Evolutionary conservation across 2,888 invertebrate species (phyloP).

Genomic region (Ischnura elegans): DNA sequence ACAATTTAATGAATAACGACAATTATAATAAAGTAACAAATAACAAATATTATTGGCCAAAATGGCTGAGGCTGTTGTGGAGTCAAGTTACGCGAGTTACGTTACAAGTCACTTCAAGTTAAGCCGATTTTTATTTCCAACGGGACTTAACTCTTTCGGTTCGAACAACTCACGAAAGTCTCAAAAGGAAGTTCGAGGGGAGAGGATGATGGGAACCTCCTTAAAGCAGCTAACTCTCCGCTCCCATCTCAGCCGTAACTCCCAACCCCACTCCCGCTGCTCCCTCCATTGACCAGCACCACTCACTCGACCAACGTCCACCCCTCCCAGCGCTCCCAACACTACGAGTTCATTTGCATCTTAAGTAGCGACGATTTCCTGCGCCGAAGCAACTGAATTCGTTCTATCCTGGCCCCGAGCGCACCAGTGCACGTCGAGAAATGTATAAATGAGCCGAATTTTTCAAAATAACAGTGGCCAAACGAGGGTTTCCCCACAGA

Average conservation of each 20-base stretch:
- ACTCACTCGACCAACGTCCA: neutral
- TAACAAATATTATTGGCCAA: too few species aligned
- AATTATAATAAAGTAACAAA: too few species aligned
- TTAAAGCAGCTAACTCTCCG: neutral
- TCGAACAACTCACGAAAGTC: too few species aligned
- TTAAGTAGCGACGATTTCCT: slow-evolving; percentile 53
- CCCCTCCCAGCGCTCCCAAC: neutral
- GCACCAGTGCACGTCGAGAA: slow-evolving; percentile 35
- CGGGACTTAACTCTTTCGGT: too few species aligned
- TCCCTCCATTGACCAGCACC: neutral
- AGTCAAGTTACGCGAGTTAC: too few species aligned
- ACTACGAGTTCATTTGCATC: slow-evolving; percentile 43
- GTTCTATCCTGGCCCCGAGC: slow-evolving; percentile 47
- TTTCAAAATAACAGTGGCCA: too few species aligned
- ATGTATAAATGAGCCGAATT: neutral
- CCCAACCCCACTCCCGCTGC: neutral
- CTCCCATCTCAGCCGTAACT: neutral
- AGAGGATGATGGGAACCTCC: neutral
- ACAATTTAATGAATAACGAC: too few species aligned
- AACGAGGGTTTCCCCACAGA: neutral
- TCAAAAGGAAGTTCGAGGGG: too few species aligned
- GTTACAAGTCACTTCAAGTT: too few species aligned
- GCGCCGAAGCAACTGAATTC: slow-evolving; percentile 48
- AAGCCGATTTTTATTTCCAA: too few species aligned
- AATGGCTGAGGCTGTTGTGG: too few species aligned